Percentiles rank a stretch among this genome's conserved stretches.
Conservation (phyloP, 2,888 invertebrate genomes). For the Ditula angustiorana region DNA sequence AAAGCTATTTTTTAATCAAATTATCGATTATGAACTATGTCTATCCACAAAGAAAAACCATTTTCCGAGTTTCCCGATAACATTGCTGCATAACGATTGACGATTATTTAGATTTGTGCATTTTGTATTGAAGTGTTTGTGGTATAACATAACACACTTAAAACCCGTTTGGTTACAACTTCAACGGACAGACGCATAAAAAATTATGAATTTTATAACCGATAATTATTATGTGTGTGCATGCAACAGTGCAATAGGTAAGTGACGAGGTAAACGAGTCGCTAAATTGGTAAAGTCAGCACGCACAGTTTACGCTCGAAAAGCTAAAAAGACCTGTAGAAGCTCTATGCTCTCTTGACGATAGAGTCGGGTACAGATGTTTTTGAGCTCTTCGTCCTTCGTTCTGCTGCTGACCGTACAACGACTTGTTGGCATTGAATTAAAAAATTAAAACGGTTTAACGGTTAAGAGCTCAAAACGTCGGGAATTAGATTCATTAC, state of each 20-base stretch:
- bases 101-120: conserved; percentile 20
- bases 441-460: no score
- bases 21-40: no score
- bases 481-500: no score
- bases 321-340: no score
- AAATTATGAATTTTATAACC: conserved; percentile 1
- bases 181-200: conserved; percentile 2
- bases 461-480: no score
- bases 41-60: not conserved
- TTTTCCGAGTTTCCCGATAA: conserved; percentile 41
- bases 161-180: conserved; percentile 5
- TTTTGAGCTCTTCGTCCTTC: no score
- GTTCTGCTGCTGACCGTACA: no score
- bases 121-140: conserved; percentile 9
- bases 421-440: no score
- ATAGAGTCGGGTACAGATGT: no score
- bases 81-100: conserved; percentile 46
- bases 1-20: no score
- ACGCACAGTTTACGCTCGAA: no score
- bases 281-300: not conserved
- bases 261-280: not conserved
- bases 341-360: no score
- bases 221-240: not conserved
- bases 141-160: conserved; percentile 9
- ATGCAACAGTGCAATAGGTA: not conserved